Base-by-base conservation (phyloP, 2,888 invertebrate genomes). In the Ormia ochracea region DNA sequence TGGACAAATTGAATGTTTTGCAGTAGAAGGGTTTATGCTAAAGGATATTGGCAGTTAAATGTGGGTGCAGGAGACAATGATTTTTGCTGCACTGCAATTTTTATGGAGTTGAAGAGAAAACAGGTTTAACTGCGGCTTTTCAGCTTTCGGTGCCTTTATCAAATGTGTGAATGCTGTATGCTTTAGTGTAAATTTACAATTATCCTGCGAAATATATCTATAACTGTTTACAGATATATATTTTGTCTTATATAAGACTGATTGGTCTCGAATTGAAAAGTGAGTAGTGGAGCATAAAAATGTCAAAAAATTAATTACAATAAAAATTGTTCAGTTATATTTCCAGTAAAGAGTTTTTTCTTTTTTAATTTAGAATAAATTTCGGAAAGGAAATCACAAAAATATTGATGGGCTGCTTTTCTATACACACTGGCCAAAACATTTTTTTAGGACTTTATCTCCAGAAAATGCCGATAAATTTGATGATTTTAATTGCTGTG, bases 1-100 rank as follows among this genome's bases (percentile, higher is more conserved):
- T 83, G 81, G 81, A 73, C 81, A 82, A 83, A 82, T 72, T 79
- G 61, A 59, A 74, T 69, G 69, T 72, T 45, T 72, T 58, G 17
- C 41, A 12, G 31, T 33, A 12, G 31, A 48, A 50, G 33, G 69
- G 65, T 77, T 63, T 77, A 56, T 77, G 54, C 56, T 56, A 58
- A 26, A 78, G 59, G 73, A 77, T 72, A 69, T 79, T 56, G 69
- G 63, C 61, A 69, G 76, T 69, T 69, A 50, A 66, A 66, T 74
- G 66, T 31, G 58, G 41, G 3, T 50, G 50, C 50, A 58, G 26
- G 58, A 31, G 66, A 66, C 66, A 48, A 48, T 10, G 6, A 66
- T 17, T 23, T n/a, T 9, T 59, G 28, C 19, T 28, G 5, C 3
- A 9, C 10, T 4, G 6, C 19, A 4, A 33, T 10, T 6, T 36